These are phyloP conservation scores for Cephalopterus ornatus DNA, from an alignment of 2,113 vertebrate genomes.

Conservation along the genomic window DNA sequence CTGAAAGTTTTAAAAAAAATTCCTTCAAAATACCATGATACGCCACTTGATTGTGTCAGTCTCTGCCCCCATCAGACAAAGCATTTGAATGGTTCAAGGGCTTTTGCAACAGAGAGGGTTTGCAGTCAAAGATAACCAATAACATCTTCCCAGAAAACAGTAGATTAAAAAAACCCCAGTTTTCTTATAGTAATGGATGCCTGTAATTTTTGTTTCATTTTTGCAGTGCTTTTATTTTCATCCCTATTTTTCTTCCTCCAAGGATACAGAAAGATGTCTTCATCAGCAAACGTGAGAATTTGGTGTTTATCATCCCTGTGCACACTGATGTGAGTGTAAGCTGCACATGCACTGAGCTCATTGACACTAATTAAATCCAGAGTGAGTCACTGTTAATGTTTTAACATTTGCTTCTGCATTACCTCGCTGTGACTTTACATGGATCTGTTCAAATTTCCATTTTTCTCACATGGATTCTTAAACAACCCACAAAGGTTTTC, in stretches of 20 bases:
- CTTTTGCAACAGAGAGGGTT: not conserved
- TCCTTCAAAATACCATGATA: not conserved
- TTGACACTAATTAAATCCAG: not conserved
- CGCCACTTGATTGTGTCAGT: not conserved
- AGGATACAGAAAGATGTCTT: not conserved
- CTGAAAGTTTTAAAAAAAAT: not conserved
- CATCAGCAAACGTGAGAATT: not conserved
- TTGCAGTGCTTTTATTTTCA: not conserved
- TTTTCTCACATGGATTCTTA: not conserved
- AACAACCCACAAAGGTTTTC: not conserved
- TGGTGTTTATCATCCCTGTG: not conserved
- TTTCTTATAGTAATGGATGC: not conserved
- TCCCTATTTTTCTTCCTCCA: not conserved
- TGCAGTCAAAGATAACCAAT: not conserved
- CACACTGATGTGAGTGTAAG: not conserved
- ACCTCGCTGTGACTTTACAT: not conserved
- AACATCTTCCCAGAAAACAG: not conserved
- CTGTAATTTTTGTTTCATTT: not conserved
- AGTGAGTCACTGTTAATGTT: not conserved
- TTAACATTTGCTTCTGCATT: not conserved
- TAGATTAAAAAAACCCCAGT: fast-evolving
- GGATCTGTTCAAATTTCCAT: not conserved
- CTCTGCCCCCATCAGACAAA: not conserved
- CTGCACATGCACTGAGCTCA: not conserved
- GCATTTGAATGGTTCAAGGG: not conserved